These are phyloP conservation scores for Spisula solida DNA, from an alignment of 2,888 invertebrate species.

Conservation along the genomic window DNA sequence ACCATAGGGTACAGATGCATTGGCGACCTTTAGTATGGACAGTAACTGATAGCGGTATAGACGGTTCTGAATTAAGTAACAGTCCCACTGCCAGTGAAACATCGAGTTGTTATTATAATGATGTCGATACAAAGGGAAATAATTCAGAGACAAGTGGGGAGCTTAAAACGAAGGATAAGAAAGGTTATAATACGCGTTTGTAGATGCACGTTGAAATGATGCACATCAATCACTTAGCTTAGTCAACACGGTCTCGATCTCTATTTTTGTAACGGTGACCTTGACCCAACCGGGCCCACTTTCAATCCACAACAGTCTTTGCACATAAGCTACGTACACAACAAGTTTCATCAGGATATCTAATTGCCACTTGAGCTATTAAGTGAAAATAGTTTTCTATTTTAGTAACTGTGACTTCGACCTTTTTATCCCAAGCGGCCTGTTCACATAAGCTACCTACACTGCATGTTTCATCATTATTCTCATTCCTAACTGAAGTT, in stretches of 20 bases:
- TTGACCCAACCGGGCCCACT: no score
- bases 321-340: no score
- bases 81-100: constrained; percentile 32
- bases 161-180: not conserved
- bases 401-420: no score
- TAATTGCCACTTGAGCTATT: no score
- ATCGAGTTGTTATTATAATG: not conserved
- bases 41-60: constrained; percentile 55
- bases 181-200: not conserved
- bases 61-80: constrained; percentile 45
- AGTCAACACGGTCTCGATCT: not conserved
- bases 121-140: not conserved
- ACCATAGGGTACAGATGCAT: not conserved
- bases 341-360: no score
- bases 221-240: not conserved
- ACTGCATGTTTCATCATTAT: no score
- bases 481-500: no score
- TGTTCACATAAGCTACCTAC: no score
- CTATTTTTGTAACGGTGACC: no score
- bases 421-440: no score
- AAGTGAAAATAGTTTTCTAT: no score
- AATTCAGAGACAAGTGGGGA: not conserved
- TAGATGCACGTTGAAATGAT: not conserved
- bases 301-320: no score
- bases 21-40: constrained; percentile 51